Percentiles rank a stretch among this genome's conserved stretches.
Conservation (phyloP, 2,797 vertebrate genomes). For the Falco naumanni region DNA sequence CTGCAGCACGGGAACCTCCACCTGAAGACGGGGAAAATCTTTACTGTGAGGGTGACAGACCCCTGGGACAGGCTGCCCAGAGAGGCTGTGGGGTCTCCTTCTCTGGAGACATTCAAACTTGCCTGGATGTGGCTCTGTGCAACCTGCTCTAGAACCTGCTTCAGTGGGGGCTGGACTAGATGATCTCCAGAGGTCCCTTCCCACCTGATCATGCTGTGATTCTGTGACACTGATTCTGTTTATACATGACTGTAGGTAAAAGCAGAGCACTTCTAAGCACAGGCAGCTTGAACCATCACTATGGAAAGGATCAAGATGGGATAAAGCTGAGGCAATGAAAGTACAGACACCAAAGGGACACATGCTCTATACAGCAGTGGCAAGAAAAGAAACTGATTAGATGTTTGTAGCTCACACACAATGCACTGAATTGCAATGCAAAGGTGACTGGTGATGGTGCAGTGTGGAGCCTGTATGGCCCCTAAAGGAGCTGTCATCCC, state of each 20-base stretch:
- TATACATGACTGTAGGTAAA: background rate
- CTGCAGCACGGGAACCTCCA: no score
- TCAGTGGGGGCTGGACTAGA: no score
- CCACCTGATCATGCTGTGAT: no score
- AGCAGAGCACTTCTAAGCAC: background rate
- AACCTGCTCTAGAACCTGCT: no score
- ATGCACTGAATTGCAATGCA: background rate
- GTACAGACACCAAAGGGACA: fast-evolving
- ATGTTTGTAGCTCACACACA: background rate
- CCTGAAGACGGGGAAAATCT: no score
- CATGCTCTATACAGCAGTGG: fast-evolving
- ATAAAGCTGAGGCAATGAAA: background rate
- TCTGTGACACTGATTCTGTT: background rate
- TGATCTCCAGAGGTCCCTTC: no score
- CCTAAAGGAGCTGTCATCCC: background rate
- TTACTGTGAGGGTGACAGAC: no score
- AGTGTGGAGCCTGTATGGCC: background rate
- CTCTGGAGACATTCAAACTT: no score
- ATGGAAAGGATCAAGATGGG: background rate
- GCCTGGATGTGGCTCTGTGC: no score
- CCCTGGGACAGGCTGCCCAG: no score
- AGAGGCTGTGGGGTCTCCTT: no score
- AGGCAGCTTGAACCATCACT: background rate
- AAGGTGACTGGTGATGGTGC: background rate
- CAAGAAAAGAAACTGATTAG: background rate